Evolutionary conservation across 2,113 vertebrate species (phyloP).

Genomic region (Coptodon bakossiorum): DNA sequence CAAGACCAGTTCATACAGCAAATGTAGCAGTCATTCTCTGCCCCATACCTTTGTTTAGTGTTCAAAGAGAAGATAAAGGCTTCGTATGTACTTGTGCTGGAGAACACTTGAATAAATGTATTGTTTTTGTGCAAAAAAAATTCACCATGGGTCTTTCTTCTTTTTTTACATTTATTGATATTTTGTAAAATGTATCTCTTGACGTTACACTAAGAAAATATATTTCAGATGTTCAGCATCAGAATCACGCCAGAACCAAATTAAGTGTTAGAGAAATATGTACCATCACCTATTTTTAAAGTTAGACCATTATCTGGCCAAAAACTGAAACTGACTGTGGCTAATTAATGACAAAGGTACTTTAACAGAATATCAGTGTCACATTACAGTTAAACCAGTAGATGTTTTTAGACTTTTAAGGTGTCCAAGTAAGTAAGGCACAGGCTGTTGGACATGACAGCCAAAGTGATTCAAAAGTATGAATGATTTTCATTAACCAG

Average conservation of each 20-base stretch:
- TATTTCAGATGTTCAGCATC: neutral
- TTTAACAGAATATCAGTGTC: neutral
- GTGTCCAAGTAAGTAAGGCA: neutral
- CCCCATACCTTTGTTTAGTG: conserved; percentile 82
- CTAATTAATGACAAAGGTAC: neutral
- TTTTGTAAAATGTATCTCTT: neutral
- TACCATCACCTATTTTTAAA: neutral
- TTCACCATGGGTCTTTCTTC: neutral
- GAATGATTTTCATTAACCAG: neutral
- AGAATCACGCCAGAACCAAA: neutral
- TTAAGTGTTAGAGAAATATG: neutral
- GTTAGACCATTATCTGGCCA: neutral
- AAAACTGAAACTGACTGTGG: neutral
- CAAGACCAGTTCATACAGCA: conserved; percentile 88
- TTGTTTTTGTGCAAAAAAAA: conserved; percentile 85
- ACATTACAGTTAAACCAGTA: neutral
- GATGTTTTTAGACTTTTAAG: neutral
- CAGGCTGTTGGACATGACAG: neutral
- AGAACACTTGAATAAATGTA: conserved; percentile 99
- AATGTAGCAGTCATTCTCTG: conserved; percentile 88
- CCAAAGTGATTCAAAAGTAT: neutral
- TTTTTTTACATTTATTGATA: fast-evolving
- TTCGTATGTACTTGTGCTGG: conserved; percentile 98
- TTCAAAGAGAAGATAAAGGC: conserved; percentile 87
- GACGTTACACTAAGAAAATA: neutral